Conservation (phyloP, 1,140 invertebrate genomes). For the Ptiloglossa arizonensis region DNA sequence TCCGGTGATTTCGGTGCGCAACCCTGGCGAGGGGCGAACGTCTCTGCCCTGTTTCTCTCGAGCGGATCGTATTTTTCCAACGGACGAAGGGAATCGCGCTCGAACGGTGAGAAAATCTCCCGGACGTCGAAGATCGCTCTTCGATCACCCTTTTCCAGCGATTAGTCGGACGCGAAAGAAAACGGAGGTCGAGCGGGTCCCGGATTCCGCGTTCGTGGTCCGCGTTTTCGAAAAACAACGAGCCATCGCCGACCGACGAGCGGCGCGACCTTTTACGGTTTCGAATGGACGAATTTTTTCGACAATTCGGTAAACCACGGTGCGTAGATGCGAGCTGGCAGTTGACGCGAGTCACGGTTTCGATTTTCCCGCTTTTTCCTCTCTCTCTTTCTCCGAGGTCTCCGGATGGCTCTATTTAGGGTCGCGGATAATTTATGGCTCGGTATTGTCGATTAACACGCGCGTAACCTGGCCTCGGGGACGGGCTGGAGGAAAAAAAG, state of each 20-base stretch:
- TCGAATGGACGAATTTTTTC: slow-evolving; percentile 14
- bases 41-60: slow-evolving; percentile 70
- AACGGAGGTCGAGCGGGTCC: too few relatives aligned
- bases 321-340: slow-evolving; percentile 65
- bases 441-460: slow-evolving; percentile 80
- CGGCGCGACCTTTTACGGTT: slow-evolving; percentile 1
- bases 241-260: slow-evolving; percentile 9
- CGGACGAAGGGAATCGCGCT: slow-evolving; percentile 69
- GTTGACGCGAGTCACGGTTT: slow-evolving; percentile 75
- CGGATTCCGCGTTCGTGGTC: too few relatives aligned
- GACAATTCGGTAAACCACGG: slow-evolving; percentile 51
- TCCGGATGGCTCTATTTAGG: slow-evolving; percentile 79
- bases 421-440: slow-evolving; percentile 80
- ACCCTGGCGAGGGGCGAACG: slow-evolving; percentile 69
- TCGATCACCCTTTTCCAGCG: too few relatives aligned
- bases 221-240: not conserved
- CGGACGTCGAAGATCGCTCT: too few relatives aligned
- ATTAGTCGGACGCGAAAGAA: too few relatives aligned
- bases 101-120: slow-evolving; percentile 66
- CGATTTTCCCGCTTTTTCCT: slow-evolving; percentile 69
- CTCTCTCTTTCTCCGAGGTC: slow-evolving; percentile 17
- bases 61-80: slow-evolving; percentile 73
- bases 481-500: slow-evolving; percentile 30
- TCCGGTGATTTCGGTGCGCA: too few relatives aligned
- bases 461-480: slow-evolving; percentile 70